These are phyloP conservation scores for Cylloceria caligata DNA, from an alignment of 2,888 invertebrate genomes.

Conservation along the genomic window DNA sequence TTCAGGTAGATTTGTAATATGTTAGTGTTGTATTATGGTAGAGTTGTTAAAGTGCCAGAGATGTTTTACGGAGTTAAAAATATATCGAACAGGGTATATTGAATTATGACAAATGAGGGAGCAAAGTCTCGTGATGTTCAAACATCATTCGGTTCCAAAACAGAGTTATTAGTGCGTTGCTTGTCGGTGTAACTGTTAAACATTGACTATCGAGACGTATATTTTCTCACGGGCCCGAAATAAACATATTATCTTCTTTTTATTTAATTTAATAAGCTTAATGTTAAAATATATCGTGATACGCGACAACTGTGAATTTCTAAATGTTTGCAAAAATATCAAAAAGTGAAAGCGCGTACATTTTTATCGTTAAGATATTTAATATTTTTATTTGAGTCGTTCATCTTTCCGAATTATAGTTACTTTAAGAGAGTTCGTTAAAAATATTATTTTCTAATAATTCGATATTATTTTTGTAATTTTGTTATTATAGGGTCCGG, in stretches of 20 bases:
- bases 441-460: too few relatives aligned
- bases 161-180: background rate
- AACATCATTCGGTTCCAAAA: background rate
- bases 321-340: background rate
- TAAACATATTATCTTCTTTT: background rate
- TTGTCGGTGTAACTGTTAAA: background rate
- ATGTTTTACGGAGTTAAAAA: too few relatives aligned
- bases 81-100: too few relatives aligned
- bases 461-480: too few relatives aligned
- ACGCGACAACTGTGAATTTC: background rate
- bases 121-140: background rate
- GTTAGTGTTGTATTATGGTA: too few relatives aligned
- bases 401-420: too few relatives aligned
- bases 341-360: background rate
- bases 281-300: background rate
- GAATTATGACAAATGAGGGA: background rate
- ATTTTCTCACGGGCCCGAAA: background rate
- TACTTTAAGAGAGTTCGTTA: too few relatives aligned
- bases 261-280: background rate
- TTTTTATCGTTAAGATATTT: background rate
- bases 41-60: too few relatives aligned
- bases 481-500: constrained; percentile 88
- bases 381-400: too few relatives aligned
- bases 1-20: too few relatives aligned
- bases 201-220: background rate